phyloP scores from a whole-genome alignment of 2,888 invertebrate genomes.

The Epinotia demarniana region DNA sequence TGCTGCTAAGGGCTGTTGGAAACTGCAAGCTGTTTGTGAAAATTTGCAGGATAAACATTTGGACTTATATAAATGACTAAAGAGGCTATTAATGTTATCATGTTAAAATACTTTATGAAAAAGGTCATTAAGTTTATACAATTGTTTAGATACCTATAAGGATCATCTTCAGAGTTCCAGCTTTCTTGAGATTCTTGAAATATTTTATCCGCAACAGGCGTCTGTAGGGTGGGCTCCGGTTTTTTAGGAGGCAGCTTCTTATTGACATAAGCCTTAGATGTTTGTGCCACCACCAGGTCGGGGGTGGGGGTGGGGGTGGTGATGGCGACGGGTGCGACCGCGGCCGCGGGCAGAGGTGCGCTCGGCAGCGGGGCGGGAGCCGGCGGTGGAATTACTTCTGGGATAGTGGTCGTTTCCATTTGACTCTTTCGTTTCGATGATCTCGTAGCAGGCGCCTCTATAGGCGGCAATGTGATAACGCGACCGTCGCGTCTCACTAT shows the following conservation, averaged over 20 bases:
- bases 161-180: conserved; percentile 96
- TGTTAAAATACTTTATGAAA: conserved; percentile 9
- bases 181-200: conserved; percentile 86
- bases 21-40: background rate
- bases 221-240: conserved; percentile 57
- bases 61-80: conserved; percentile 16
- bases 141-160: conserved; percentile 85
- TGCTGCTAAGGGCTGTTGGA: background rate
- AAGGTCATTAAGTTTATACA: background rate
- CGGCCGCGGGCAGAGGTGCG: conserved; percentile 43
- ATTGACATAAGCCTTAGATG: conserved; percentile 74
- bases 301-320: conserved; percentile 56
- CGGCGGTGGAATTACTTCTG: conserved; percentile 50
- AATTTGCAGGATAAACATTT: background rate
- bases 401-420: conserved; percentile 57
- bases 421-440: conserved; percentile 88
- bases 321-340: conserved; percentile 46
- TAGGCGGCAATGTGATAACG: conserved; percentile 91
- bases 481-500: conserved; percentile 90
- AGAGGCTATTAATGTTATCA: background rate
- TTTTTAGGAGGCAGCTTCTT: conserved; percentile 69
- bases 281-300: conserved; percentile 64
- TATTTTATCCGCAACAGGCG: conserved; percentile 65
- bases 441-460: conserved; percentile 92
- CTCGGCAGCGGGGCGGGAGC: conserved; percentile 54